Evolutionary conservation across 2,888 invertebrate genomes (phyloP).

Genomic region (Chironomus tentans): DNA sequence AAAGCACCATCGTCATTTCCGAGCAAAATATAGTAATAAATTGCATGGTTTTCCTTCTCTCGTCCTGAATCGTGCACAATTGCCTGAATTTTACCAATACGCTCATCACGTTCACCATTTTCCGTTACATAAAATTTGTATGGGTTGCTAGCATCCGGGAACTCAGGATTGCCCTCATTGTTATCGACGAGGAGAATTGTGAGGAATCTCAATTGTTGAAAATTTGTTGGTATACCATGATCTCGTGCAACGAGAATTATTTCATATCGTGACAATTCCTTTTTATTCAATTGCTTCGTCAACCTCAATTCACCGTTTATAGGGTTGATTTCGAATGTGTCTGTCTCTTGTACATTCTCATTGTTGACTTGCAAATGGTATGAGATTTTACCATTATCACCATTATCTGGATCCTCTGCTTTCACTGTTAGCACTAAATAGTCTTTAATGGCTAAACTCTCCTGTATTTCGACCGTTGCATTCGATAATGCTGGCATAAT

Average conservation of each 20-base stretch:
- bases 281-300: conserved; percentile 69
- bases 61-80: conserved; percentile 29
- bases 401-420: conserved; percentile 72
- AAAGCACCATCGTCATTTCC: conserved; percentile 72
- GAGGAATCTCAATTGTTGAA: conserved; percentile 66
- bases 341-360: conserved; percentile 66
- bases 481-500: conserved; percentile 65
- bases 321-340: conserved; percentile 70
- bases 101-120: conserved; percentile 54
- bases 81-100: conserved; percentile 51
- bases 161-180: conserved; percentile 73
- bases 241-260: conserved; percentile 73
- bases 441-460: conserved; percentile 68
- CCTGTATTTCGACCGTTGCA: conserved; percentile 70
- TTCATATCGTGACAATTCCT: conserved; percentile 49
- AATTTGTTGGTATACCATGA: conserved; percentile 70
- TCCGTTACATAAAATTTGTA: conserved; percentile 64
- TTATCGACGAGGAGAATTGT: conserved; percentile 68
- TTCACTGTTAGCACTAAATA: conserved; percentile 71
- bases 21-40: conserved; percentile 72
- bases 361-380: conserved; percentile 71
- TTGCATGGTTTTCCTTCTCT: conserved; percentile 32
- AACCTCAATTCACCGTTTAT: conserved; percentile 73
- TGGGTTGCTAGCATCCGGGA: conserved; percentile 51
- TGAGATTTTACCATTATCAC: conserved; percentile 73